Conservation (phyloP, 2,113 vertebrate genomes). For the Dipodomys spectabilis region DNA sequence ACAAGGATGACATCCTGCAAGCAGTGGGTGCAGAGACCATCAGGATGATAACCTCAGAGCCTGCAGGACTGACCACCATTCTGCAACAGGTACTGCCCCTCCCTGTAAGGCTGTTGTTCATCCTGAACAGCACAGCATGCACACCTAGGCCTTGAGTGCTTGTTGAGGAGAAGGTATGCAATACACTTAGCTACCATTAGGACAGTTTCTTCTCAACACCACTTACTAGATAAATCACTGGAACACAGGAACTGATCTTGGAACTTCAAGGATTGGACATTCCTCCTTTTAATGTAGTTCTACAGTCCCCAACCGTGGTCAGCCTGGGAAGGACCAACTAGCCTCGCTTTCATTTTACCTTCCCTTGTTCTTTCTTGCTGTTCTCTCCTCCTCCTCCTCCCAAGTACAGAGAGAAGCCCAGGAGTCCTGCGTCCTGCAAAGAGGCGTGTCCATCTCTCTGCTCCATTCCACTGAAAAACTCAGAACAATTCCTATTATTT, state of each 20-base stretch:
- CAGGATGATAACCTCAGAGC: background rate
- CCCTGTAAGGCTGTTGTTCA: background rate
- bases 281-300: background rate
- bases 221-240: background rate
- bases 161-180: background rate
- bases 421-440: conserved; percentile 6
- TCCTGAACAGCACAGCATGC: background rate
- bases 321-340: background rate
- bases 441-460: background rate
- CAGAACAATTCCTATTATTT: conserved; percentile 86
- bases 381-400: background rate
- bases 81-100: background rate
- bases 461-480: conserved; percentile 59
- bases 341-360: background rate
- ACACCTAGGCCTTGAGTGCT: fast-evolving
- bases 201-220: background rate
- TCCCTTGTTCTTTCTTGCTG: background rate
- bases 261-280: background rate
- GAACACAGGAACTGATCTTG: background rate
- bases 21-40: no score
- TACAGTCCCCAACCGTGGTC: background rate
- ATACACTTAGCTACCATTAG: no score
- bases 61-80: background rate
- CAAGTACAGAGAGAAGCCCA: background rate
- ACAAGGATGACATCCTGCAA: background rate